These are phyloP conservation scores for Naso thynnoides DNA, from an alignment of 2,797 vertebrate genomes.

Conservation along the genomic window DNA sequence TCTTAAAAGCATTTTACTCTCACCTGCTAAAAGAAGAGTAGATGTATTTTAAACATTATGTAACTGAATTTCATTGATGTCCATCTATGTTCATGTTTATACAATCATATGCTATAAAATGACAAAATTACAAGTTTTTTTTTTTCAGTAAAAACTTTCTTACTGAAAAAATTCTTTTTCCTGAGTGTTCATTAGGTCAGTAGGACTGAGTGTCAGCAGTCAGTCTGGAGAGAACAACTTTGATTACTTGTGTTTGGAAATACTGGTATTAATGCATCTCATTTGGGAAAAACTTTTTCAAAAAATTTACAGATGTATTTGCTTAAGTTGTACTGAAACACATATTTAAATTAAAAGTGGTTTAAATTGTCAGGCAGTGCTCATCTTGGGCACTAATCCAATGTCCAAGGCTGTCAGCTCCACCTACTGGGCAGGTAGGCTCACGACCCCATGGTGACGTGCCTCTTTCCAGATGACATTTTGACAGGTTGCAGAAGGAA, in stretches of 20 bases:
- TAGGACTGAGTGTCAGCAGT: slow-evolving; percentile 2
- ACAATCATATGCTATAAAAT: slow-evolving; percentile 90
- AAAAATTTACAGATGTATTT: no score
- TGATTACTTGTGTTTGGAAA: background rate
- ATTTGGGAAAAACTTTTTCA: background rate
- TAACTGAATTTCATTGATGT: slow-evolving; percentile 87
- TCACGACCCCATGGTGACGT: background rate
- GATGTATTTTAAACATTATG: slow-evolving; percentile 85
- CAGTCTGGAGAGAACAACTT: background rate
- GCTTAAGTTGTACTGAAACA: background rate
- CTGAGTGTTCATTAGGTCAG: slow-evolving; percentile 43
- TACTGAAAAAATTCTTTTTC: slow-evolving; percentile 34
- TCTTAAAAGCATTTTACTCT: slow-evolving; percentile 84
- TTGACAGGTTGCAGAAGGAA: background rate
- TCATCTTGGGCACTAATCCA: background rate
- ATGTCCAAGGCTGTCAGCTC: background rate
- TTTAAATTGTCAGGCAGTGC: background rate
- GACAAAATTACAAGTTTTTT: slow-evolving; percentile 88
- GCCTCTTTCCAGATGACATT: background rate
- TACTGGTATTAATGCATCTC: background rate
- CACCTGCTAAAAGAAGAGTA: slow-evolving; percentile 82
- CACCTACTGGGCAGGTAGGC: slow-evolving; percentile 39
- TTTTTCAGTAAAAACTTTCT: slow-evolving; percentile 86
- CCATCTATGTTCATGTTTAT: slow-evolving; percentile 88
- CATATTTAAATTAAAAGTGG: background rate